A percentile compares a stretch with the other conserved stretches of the same genome.
These are phyloP conservation scores for Cecidostiba fungosa DNA, from an alignment of 2,888 invertebrate genomes.

Conservation along the genomic window DNA sequence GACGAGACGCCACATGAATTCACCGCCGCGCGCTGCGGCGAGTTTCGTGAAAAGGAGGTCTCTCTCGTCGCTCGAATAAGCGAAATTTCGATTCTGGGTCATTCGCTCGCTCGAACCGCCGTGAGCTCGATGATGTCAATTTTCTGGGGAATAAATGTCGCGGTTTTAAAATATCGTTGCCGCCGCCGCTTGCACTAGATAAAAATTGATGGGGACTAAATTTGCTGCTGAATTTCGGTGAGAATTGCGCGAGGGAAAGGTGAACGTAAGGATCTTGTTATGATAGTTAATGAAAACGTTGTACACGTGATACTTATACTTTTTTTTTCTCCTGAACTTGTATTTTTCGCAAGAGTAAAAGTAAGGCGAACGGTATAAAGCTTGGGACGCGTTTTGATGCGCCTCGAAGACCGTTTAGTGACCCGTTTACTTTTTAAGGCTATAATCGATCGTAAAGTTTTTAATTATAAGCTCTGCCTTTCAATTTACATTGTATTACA, in stretches of 20 bases:
- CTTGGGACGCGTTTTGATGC: background rate
- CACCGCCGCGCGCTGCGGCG: background rate
- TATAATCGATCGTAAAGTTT: too few relatives aligned
- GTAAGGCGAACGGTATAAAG: too few relatives aligned
- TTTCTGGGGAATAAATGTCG: slow-evolving; percentile 51
- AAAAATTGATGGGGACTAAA: background rate
- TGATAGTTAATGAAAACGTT: too few relatives aligned
- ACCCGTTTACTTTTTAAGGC: background rate
- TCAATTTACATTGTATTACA: too few relatives aligned
- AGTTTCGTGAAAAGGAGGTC: slow-evolving; percentile 48
- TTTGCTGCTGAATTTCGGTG: background rate
- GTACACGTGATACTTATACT: too few relatives aligned
- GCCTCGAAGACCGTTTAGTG: background rate
- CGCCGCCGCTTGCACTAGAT: background rate
- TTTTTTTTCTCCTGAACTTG: too few relatives aligned
- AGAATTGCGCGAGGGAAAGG: background rate
- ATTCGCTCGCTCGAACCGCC: background rate
- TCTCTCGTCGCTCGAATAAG: slow-evolving; percentile 45
- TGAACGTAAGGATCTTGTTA: too few relatives aligned
- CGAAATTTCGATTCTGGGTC: slow-evolving; percentile 62
- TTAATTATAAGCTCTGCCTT: too few relatives aligned
- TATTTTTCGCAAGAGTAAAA: too few relatives aligned
- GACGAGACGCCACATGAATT: slow-evolving; percentile 12
- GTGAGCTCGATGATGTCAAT: slow-evolving; percentile 60
- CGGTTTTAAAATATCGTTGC: background rate